Percentiles rank a stretch among this genome's conserved stretches.
These are phyloP conservation scores for Thaumetopoea pityocampa DNA, from an alignment of 1,140 invertebrate species.

Conservation along the genomic window DNA sequence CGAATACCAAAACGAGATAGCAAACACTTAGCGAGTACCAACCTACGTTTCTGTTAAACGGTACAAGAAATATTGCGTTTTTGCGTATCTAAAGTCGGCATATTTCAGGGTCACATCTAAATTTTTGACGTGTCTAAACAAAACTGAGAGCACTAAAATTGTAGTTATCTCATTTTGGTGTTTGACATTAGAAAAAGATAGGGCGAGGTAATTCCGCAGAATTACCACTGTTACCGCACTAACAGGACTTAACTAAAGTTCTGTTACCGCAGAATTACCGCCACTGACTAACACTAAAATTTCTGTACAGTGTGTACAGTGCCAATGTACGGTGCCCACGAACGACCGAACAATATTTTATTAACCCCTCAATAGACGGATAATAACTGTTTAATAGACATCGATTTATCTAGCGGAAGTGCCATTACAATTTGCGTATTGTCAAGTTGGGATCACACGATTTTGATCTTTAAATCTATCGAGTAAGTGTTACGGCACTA, in stretches of 20 bases:
- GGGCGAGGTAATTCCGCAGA: no score
- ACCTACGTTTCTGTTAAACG: no score
- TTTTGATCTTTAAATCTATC: conserved; percentile 24
- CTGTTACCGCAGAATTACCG: conserved; percentile 15
- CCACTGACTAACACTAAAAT: conserved; percentile 7
- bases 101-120: no score
- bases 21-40: no score
- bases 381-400: conserved; percentile 72
- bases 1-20: no score
- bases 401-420: conserved; percentile 50
- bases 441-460: conserved; percentile 2
- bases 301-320: no score
- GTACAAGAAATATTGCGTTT: no score
- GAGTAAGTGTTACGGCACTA: conserved; percentile 14
- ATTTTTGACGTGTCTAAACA: no score
- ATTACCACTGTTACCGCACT: conserved; percentile 5
- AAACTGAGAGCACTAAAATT: no score
- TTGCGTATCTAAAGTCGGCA: no score
- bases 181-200: no score
- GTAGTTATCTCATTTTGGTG: no score
- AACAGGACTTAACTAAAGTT: conserved; percentile 5
- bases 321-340: conserved; percentile 9
- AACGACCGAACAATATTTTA: conserved; percentile 59
- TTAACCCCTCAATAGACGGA: conserved; percentile 58
- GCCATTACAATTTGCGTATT: conserved; percentile 1